These are phyloP conservation scores for Gisinianus flammeolus DNA, from an alignment of 2,888 invertebrate species.

Conservation along the genomic window DNA sequence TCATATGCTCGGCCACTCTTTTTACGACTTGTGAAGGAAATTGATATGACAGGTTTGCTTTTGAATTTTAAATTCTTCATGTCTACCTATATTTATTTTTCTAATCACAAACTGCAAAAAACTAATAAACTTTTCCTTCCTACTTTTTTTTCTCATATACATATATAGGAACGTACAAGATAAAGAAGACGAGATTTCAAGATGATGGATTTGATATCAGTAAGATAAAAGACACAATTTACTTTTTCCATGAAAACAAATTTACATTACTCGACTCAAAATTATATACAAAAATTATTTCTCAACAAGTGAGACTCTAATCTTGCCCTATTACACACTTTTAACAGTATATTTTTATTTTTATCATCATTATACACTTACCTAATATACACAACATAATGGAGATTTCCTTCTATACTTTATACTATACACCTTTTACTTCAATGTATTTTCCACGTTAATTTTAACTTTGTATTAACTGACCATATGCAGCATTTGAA, in stretches of 20 bases:
- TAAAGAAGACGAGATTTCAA: constrained; percentile 65
- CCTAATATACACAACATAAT: too few species aligned
- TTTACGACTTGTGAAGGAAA: constrained; percentile 48
- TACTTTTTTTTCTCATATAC: constrained; percentile 72
- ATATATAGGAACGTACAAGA: constrained; percentile 67
- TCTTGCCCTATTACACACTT: not conserved
- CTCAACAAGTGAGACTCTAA: constrained; percentile 23
- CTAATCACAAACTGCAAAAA: not conserved
- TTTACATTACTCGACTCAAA: constrained; percentile 75
- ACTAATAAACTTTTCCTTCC: not conserved
- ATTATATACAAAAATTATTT: constrained; percentile 60
- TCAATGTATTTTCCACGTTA: too few species aligned
- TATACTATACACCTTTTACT: too few species aligned
- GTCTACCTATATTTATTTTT: not conserved
- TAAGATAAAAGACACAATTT: constrained; percentile 74
- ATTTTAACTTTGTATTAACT: too few species aligned
- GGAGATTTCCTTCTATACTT: too few species aligned
- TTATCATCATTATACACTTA: too few species aligned
- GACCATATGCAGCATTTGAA: too few species aligned
- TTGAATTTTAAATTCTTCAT: too few species aligned
- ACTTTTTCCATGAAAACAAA: constrained; percentile 71
- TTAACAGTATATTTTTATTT: too few species aligned
- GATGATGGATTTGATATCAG: constrained; percentile 78
- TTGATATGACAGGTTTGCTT: constrained; percentile 55
- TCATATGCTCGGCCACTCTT: constrained; percentile 53